phyloP scores from a whole-genome alignment of 2,888 invertebrate species.

The Rhagophthalmus giganteus region DNA sequence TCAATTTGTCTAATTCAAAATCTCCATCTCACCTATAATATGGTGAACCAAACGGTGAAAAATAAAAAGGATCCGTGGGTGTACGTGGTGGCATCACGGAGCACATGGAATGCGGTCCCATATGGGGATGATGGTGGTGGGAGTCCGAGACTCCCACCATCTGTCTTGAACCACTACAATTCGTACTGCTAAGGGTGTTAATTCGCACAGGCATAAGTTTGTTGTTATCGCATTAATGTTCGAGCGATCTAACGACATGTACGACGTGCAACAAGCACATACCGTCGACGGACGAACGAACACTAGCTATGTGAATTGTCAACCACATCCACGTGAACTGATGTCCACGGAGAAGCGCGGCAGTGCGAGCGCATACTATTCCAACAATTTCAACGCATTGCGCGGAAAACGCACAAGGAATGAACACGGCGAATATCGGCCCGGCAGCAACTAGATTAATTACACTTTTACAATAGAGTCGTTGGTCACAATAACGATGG shows the following conservation, averaged over 20 bases:
- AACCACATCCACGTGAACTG: conserved; percentile 66
- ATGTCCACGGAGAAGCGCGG: conserved; percentile 60
- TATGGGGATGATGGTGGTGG: conserved; percentile 44
- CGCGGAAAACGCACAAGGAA: conserved; percentile 59
- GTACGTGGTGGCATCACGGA: conserved; percentile 51
- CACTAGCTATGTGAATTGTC: conserved; percentile 59
- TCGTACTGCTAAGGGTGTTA: conserved; percentile 47
- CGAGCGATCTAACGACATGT: conserved; percentile 29
- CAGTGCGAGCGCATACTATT: conserved; percentile 64
- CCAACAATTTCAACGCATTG: conserved; percentile 58
- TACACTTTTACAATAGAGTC: conserved; percentile 10
- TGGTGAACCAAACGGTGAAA: conserved; percentile 62
- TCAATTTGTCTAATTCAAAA: too few species aligned
- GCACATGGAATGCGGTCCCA: conserved; percentile 53
- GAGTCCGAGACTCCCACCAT: conserved; percentile 51
- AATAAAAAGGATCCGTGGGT: conserved; percentile 63
- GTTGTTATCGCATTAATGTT: conserved; percentile 17
- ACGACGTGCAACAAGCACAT: conserved; percentile 20
- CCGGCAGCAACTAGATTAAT: conserved; percentile 10
- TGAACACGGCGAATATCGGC: conserved; percentile 5
- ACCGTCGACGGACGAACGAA: conserved; percentile 36
- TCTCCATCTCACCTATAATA: conserved; percentile 64
- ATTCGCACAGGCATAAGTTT: conserved; percentile 40
- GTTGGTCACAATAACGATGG: conserved; percentile 5
- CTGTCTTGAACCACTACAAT: conserved; percentile 50